These are phyloP conservation scores for Macropodus opercularis DNA, from an alignment of 2,797 vertebrate species.

Conservation along the genomic window DNA sequence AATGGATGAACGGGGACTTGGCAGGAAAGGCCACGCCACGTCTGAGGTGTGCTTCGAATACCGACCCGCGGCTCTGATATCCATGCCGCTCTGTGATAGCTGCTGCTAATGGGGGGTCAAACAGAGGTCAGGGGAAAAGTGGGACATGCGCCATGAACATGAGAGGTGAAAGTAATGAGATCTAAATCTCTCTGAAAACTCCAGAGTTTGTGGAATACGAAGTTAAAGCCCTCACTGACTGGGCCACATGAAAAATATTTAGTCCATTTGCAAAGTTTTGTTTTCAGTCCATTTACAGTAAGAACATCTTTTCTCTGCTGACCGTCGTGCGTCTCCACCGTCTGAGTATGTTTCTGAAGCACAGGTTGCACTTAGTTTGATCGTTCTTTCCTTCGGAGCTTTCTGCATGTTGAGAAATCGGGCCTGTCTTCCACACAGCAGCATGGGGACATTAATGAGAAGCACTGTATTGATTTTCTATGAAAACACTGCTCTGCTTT, in stretches of 20 bases:
- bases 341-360: background rate
- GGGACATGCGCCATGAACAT: conserved; percentile 33
- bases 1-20: conserved; percentile 50
- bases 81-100: conserved; percentile 33
- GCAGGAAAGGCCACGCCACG: conserved; percentile 32
- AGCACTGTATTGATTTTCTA: conserved; percentile 75
- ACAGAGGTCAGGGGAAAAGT: conserved; percentile 43
- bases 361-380: conserved; percentile 18
- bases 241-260: background rate
- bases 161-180: conserved; percentile 43
- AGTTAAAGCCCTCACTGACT: conserved; percentile 13
- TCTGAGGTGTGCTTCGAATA: conserved; percentile 60
- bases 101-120: conserved; percentile 57
- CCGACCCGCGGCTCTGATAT: conserved; percentile 48
- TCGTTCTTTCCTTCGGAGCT: conserved; percentile 27
- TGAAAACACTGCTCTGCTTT: conserved; percentile 69
- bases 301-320: background rate
- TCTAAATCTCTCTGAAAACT: conserved; percentile 13
- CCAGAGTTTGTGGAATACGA: conserved; percentile 8
- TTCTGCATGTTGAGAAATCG: conserved; percentile 46
- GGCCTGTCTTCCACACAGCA: conserved; percentile 49
- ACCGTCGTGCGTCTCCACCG: background rate
- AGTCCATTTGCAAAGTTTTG: background rate
- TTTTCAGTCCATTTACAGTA: conserved; percentile 6
- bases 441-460: conserved; percentile 71